Evolutionary conservation across 2,113 vertebrate genomes (phyloP).

Genomic region (Lophochroa leadbeateri): DNA sequence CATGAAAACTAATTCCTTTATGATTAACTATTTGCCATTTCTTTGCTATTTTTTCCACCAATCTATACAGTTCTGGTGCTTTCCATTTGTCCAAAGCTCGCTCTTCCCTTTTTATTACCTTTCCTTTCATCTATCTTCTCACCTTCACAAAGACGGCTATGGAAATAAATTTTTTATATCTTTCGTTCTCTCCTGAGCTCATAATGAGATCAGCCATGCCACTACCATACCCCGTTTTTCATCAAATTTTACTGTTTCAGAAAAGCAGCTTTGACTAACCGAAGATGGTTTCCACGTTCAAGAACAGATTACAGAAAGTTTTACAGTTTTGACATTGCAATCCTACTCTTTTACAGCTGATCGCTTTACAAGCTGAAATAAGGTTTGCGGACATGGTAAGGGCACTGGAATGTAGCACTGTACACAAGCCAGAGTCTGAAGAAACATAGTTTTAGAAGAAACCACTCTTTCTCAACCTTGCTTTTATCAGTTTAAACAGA

Average conservation of each 20-base stretch:
- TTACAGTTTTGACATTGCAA: conserved; percentile 15
- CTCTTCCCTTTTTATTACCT: conserved; percentile 2
- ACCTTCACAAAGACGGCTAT: neutral
- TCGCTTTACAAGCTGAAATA: neutral
- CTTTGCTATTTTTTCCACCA: neutral
- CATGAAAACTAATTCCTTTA: neutral
- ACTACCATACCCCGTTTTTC: neutral
- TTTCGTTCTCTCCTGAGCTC: neutral
- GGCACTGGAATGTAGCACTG: neutral
- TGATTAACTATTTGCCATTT: neutral
- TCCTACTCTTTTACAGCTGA: neutral
- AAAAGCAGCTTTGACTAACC: neutral
- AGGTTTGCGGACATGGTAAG: neutral
- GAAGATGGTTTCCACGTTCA: neutral
- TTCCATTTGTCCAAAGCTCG: neutral
- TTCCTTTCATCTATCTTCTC: conserved; percentile 22
- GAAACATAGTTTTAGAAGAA: neutral
- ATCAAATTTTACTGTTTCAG: conserved; percentile 10
- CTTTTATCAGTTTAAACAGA: neutral
- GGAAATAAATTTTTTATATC: conserved; percentile 22
- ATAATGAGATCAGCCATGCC: neutral
- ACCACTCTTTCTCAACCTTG: neutral
- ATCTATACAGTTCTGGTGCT: neutral
- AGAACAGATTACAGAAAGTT: neutral
- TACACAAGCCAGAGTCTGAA: neutral